Percentiles rank a stretch among this genome's conserved stretches.
Conservation (phyloP, 2,888 invertebrate genomes). For the Mystacides longicornis region DNA sequence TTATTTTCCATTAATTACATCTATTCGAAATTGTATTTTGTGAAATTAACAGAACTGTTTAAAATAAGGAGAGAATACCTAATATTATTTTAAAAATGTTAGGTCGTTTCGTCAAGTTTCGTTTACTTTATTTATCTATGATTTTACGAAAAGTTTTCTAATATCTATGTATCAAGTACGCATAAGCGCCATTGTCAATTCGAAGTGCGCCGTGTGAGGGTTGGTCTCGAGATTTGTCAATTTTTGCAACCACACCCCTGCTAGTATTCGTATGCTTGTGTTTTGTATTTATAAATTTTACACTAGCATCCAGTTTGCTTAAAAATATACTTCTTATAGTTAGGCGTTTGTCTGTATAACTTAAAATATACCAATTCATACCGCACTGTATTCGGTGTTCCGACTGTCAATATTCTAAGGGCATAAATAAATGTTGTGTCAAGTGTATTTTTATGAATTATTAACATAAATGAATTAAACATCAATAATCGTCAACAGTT, state of each 20-base stretch:
- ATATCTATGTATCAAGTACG: neutral
- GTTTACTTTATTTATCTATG: neutral
- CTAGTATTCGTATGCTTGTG: neutral
- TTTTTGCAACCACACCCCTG: conserved; percentile 19
- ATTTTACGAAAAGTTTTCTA: neutral
- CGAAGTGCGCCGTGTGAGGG: conserved; percentile 12
- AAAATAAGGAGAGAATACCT: too few species aligned
- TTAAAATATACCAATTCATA: neutral
- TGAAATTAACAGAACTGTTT: too few species aligned
- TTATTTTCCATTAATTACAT: too few species aligned
- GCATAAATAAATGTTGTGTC: neutral
- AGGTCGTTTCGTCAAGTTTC: too few species aligned
- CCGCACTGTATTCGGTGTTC: neutral
- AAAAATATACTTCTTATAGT: too few species aligned
- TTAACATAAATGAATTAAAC: neutral
- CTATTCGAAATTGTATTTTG: too few species aligned
- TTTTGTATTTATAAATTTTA: neutral
- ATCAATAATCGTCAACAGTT: too few species aligned
- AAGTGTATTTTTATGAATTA: neutral
- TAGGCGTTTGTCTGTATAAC: too few species aligned
- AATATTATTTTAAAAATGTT: too few species aligned
- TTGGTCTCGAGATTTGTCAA: conserved; percentile 16
- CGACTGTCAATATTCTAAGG: neutral
- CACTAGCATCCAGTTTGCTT: neutral
- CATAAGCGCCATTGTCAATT: conserved; percentile 17